phyloP scores from a whole-genome alignment of 1,140 invertebrate species.

The Fopius arisanus region DNA sequence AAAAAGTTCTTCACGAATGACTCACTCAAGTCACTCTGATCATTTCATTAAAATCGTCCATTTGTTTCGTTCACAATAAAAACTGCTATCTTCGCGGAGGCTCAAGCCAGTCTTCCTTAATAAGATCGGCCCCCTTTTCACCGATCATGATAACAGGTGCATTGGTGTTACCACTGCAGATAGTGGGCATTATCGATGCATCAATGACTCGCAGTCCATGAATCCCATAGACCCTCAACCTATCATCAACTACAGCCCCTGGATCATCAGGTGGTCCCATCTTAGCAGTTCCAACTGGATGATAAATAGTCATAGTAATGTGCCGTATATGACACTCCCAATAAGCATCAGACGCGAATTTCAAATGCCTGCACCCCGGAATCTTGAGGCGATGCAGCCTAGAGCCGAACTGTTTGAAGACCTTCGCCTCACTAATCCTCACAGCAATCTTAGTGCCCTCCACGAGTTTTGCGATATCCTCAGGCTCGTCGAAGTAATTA shows the following conservation, averaged over 20 bases:
- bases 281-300: slow-evolving; percentile 81
- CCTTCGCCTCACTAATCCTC: slow-evolving; percentile 74
- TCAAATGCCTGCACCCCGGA: slow-evolving; percentile 79
- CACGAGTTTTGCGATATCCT: slow-evolving; percentile 79
- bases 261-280: slow-evolving; percentile 83
- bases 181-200: slow-evolving; percentile 89
- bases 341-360: slow-evolving; percentile 80
- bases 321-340: slow-evolving; percentile 86
- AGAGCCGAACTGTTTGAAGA: slow-evolving; percentile 83
- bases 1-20: no score
- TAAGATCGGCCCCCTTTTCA: slow-evolving; percentile 84
- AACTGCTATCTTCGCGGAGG: slow-evolving; percentile 16
- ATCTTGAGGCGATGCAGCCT: slow-evolving; percentile 76
- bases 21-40: neutral
- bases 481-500: slow-evolving; percentile 83
- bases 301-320: slow-evolving; percentile 87
- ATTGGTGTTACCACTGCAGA: slow-evolving; percentile 82
- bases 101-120: slow-evolving; percentile 76
- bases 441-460: slow-evolving; percentile 84
- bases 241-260: slow-evolving; percentile 82
- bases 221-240: slow-evolving; percentile 80
- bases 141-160: slow-evolving; percentile 87
- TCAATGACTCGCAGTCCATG: slow-evolving; percentile 83
- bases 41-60: neutral
- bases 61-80: neutral